A percentile compares a stretch with the other conserved stretches of the same genome.
These are phyloP conservation scores for Pterophyllum scalare DNA, from an alignment of 2,113 vertebrate genomes.

Conservation along the genomic window DNA sequence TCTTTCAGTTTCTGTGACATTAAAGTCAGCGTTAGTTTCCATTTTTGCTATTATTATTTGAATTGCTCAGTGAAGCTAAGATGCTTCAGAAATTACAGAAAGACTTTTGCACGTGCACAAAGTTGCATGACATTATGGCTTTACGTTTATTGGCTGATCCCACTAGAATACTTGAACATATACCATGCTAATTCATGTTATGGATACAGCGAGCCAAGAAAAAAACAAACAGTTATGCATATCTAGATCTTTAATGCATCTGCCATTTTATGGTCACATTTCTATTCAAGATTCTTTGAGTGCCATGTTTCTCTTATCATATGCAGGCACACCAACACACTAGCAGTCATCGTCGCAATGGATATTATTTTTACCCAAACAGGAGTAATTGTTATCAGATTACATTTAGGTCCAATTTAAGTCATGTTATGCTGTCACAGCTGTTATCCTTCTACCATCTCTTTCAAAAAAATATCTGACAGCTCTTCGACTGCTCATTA, in stretches of 20 bases:
- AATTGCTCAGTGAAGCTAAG: neutral
- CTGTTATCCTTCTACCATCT: neutral
- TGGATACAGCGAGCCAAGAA: neutral
- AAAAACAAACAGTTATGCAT: neutral
- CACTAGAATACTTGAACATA: neutral
- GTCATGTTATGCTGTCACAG: neutral
- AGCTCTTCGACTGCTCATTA: neutral
- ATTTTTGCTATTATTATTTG: neutral
- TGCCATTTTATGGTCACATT: neutral
- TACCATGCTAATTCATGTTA: neutral
- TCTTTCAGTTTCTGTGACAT: neutral
- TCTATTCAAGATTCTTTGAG: neutral
- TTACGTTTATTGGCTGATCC: neutral
- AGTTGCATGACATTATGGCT: neutral
- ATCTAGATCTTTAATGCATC: neutral
- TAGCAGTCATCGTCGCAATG: neutral
- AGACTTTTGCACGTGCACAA: neutral
- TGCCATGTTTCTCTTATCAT: neutral
- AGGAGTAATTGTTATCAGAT: neutral
- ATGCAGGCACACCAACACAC: too few species aligned
- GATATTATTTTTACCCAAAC: neutral
- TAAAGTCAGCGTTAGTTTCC: neutral
- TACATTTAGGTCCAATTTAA: neutral
- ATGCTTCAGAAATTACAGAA: neutral
- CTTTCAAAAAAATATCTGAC: slow-evolving; percentile 7